A percentile compares a stretch with the other conserved stretches of the same genome.
Evolutionary conservation across 2,113 vertebrate genomes (phyloP).

Genomic region (Pampusana beccarii): DNA sequence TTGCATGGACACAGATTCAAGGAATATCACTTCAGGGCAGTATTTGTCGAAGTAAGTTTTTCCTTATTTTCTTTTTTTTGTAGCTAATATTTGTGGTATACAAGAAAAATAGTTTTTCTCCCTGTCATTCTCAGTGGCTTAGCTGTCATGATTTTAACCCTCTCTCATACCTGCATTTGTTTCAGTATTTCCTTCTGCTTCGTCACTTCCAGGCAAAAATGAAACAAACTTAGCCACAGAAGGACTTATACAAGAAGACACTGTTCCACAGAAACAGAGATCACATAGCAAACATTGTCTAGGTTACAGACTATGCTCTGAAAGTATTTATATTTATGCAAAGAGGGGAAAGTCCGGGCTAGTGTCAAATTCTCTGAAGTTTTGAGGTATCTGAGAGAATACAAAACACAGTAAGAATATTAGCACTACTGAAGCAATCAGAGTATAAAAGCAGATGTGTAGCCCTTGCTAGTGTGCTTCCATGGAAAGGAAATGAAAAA

Average conservation of each 20-base stretch:
- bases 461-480: background rate
- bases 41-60: conserved; percentile 91
- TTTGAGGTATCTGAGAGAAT: background rate
- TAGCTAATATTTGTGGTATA: background rate
- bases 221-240: background rate
- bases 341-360: background rate
- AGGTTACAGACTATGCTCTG: background rate
- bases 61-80: background rate
- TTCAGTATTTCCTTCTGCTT: background rate
- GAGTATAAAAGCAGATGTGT: background rate
- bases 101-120: background rate
- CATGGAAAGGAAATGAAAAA: background rate
- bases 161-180: background rate
- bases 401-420: background rate
- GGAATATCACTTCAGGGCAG: conserved; percentile 88
- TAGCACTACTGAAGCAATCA: background rate
- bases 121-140: background rate
- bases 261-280: background rate
- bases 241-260: background rate
- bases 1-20: conserved; percentile 86
- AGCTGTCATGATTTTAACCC: background rate
- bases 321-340: background rate
- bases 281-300: background rate
- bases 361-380: background rate
- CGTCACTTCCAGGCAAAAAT: background rate